Conservation (phyloP, 2,888 invertebrate genomes). For the Watsonalla cultraria region DNA sequence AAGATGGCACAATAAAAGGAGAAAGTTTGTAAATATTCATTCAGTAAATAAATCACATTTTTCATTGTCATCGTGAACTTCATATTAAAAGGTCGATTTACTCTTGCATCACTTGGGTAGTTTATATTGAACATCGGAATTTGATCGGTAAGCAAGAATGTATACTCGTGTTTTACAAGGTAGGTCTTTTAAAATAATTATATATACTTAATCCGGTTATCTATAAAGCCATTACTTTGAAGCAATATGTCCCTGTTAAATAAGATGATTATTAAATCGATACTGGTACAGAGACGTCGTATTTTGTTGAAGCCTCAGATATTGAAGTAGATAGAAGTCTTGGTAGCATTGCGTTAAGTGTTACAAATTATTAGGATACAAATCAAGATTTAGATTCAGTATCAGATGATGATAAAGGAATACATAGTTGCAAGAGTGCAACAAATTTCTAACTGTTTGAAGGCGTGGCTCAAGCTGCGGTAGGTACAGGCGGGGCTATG, state of each 20-base stretch:
- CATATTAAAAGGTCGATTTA: background rate
- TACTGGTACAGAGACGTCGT: too few relatives aligned
- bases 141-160: background rate
- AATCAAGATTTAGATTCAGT: background rate
- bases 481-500: background rate
- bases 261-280: too few relatives aligned
- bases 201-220: too few relatives aligned
- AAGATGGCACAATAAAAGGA: constrained; percentile 1
- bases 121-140: background rate
- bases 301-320: too few relatives aligned
- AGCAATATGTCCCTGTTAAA: too few relatives aligned
- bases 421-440: background rate
- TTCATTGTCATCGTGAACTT: background rate
- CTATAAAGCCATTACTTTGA: too few relatives aligned
- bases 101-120: background rate
- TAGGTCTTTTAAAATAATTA: background rate
- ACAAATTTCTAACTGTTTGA: background rate
- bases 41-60: background rate
- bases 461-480: background rate
- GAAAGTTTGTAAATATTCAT: constrained; percentile 1
- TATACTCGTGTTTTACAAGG: background rate
- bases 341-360: too few relatives aligned
- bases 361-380: too few relatives aligned
- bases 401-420: background rate
- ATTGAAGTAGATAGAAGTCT: too few relatives aligned